Base-by-base conservation (phyloP, 37 sponge, comb jelly and placozoan genomes). In the Spongia lamella region DNA sequence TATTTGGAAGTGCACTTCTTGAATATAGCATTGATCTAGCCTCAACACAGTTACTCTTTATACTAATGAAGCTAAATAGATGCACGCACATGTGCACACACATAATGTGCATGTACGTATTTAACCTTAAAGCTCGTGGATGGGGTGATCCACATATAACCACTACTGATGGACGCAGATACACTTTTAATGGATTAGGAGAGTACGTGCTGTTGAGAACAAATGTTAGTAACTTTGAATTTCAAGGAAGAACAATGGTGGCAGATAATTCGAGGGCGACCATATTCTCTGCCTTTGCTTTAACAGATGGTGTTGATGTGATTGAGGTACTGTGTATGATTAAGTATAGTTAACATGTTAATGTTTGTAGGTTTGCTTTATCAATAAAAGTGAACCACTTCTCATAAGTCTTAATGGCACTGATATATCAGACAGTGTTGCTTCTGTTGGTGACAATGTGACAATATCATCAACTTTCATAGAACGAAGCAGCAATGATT, bases 101-200 rank as follows among this genome's bases (percentile, higher is more conserved):
- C n/a, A n/a, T n/a, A n/a, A n/a, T n/a, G n/a, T n/a, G n/a, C n/a
- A n/a, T n/a, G n/a, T n/a, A n/a, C n/a, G n/a, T 43, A 43, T 43
- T 5, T 32, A 29, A 31, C 9, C 3, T 25, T 31, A 5, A 35
- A 83, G 88, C 72, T 13, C 87, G 87, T 83, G 70, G 43, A 17
- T 83, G 63, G 47, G 92, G 92, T 1, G 92, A 91, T 50, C 92
- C 92, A 30, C 92, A 91, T 66, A 54, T 91, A 7, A 82, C 63
- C 19, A 85, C 92, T n/a, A 38, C 83, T 47, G 92, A 91, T 65
- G 79, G 75, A 22, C 11, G 50, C 0, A 40, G 7, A 55, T 91
- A 91, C 52, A 91, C 92, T n/a, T 91, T 91, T 72, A 91, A 91
- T 79, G 92, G 92, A 9, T 35, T 61, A 38, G 92, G 92, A 40